Conservation (phyloP, 2,888 invertebrate species). For the Podotricha telesiphe region DNA sequence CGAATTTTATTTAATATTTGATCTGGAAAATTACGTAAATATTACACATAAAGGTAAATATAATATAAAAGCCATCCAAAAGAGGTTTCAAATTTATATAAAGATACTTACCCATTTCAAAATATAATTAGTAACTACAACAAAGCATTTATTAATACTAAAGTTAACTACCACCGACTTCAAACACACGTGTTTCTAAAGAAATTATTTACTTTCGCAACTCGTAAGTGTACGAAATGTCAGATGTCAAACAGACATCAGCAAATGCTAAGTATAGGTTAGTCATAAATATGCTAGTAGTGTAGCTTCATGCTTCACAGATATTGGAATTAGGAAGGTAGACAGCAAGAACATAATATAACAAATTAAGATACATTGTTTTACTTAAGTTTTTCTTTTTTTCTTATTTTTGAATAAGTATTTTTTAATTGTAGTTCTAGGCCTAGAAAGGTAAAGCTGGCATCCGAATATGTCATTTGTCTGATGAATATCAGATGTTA, state of each 20-base stretch:
- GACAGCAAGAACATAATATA: too few relatives aligned
- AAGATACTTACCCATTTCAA: constrained; percentile 42
- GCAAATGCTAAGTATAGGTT: not conserved
- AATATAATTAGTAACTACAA: not conserved
- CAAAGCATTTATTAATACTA: not conserved
- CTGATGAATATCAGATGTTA: not conserved
- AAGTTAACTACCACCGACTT: not conserved
- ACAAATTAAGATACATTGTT: too few relatives aligned
- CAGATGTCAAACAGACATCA: not conserved
- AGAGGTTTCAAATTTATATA: not conserved
- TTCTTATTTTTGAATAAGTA: too few relatives aligned
- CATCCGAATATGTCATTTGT: not conserved
- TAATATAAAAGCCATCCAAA: not conserved
- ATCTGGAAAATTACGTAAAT: constrained; percentile 55
- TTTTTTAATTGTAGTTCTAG: too few relatives aligned
- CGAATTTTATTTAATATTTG: constrained; percentile 67
- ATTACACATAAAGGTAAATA: not conserved
- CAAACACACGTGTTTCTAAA: constrained; percentile 20
- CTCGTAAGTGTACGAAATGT: not conserved
- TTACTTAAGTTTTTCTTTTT: too few relatives aligned
- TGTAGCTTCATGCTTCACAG: too few relatives aligned
- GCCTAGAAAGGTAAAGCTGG: not conserved
- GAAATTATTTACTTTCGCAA: constrained; percentile 23
- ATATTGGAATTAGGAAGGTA: too few relatives aligned
- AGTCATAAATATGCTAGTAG: not conserved